Evolutionary conservation across 2,888 invertebrate genomes (phyloP).

Genomic region (Drosophila borealis): DNA sequence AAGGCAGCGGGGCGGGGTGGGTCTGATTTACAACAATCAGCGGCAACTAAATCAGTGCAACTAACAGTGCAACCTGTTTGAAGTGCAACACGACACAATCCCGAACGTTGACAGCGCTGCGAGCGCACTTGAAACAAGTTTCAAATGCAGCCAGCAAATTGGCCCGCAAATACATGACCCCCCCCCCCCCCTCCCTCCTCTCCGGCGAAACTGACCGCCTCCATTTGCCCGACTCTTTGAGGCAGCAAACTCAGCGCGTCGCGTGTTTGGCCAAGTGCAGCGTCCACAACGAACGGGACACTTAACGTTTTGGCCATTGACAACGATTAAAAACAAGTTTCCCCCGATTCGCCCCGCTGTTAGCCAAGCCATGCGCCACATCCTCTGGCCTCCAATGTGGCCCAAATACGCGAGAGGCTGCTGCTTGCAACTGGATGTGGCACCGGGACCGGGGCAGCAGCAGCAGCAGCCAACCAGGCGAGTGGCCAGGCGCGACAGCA

Average conservation of each 20-base stretch:
- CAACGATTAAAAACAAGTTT: slow-evolving; percentile 80
- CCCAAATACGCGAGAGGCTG: slow-evolving; percentile 44
- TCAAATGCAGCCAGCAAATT: slow-evolving; percentile 69
- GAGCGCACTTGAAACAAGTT: slow-evolving; percentile 61
- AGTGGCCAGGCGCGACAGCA: slow-evolving; percentile 58
- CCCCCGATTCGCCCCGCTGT: slow-evolving; percentile 6
- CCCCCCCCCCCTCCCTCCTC: not conserved
- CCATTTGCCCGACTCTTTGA: not conserved
- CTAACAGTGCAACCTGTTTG: slow-evolving; percentile 80
- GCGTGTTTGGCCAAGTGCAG: slow-evolving; percentile 52
- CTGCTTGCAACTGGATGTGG: slow-evolving; percentile 38
- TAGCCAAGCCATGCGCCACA: slow-evolving; percentile 1
- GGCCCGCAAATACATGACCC: slow-evolving; percentile 45
- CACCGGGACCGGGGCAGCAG: slow-evolving; percentile 64
- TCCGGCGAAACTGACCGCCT: not conserved
- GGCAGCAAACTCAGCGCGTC: slow-evolving; percentile 19
- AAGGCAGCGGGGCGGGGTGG: not conserved
- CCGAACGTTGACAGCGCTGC: slow-evolving; percentile 31
- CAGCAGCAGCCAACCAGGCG: slow-evolving; percentile 25
- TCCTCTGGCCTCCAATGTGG: slow-evolving; percentile 24
- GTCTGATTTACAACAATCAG: slow-evolving; percentile 60
- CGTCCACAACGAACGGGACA: slow-evolving; percentile 70
- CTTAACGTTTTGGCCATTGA: slow-evolving; percentile 80
- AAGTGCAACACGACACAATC: slow-evolving; percentile 32
- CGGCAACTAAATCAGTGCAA: slow-evolving; percentile 74